phyloP scores from a whole-genome alignment of 2,888 invertebrate species.

The Cerceris rybyensis region DNA sequence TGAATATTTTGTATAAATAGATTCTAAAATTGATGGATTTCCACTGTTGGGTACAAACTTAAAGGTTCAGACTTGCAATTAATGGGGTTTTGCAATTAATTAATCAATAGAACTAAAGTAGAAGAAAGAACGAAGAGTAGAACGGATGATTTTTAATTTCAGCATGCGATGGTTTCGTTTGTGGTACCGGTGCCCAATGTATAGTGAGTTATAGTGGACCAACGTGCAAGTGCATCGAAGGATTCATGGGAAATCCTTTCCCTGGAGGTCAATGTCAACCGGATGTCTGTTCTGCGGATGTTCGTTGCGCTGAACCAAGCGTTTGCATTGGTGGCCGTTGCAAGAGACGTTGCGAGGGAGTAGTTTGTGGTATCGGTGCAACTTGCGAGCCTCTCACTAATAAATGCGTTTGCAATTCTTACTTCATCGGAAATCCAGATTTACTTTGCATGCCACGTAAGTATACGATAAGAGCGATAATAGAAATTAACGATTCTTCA shows the following conservation, averaged over 20 bases:
- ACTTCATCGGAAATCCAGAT: constrained; percentile 94
- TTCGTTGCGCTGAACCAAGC: constrained; percentile 90
- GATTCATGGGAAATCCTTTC: constrained; percentile 94
- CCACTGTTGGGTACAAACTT: too few species aligned
- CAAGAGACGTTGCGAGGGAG: constrained; percentile 93
- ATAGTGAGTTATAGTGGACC: constrained; percentile 92
- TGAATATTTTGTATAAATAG: background rate
- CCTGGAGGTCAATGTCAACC: constrained; percentile 93
- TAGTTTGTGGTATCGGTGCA: constrained; percentile 94
- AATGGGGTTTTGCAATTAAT: too few species aligned
- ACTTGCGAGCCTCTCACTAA: constrained; percentile 91
- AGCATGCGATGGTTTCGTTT: constrained; percentile 90
- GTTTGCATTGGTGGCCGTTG: constrained; percentile 94
- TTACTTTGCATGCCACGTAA: constrained; percentile 95
- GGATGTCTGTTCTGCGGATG: constrained; percentile 90
- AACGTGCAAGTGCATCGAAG: constrained; percentile 94
- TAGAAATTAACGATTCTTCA: constrained; percentile 65
- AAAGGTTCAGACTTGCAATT: too few species aligned
- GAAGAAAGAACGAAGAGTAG: too few species aligned
- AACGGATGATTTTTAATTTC: constrained; percentile 65
- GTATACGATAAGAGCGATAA: constrained; percentile 76
- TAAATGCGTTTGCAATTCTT: constrained; percentile 93
- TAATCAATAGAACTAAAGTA: too few species aligned
- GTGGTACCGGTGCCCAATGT: constrained; percentile 92
- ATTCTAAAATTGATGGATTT: too few species aligned